phyloP scores from a whole-genome alignment of 2,888 invertebrate species.

The Psylliodes chrysocephalus region DNA sequence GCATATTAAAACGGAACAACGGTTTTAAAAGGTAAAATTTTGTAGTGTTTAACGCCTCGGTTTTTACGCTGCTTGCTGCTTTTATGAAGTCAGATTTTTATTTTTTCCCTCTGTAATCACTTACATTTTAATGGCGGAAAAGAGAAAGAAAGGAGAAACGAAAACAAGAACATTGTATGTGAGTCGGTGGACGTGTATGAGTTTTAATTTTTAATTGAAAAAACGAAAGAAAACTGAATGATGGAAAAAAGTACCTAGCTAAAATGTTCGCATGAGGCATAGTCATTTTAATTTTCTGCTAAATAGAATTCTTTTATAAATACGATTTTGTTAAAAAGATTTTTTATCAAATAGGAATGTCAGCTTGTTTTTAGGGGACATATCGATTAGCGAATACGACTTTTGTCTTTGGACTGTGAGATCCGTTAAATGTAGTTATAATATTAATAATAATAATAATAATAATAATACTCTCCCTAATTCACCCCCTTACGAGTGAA shows the following conservation, averaged over 20 bases:
- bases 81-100: slow-evolving; percentile 10
- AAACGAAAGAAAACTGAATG: background rate
- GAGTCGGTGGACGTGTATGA: background rate
- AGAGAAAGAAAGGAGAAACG: background rate
- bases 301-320: no score
- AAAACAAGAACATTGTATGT: background rate
- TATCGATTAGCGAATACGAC: no score
- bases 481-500: no score
- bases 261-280: no score
- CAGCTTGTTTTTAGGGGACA: no score
- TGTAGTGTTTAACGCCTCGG: slow-evolving; percentile 10
- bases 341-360: no score
- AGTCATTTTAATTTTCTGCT: no score
- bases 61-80: slow-evolving; percentile 8
- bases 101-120: background rate
- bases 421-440: no score
- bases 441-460: no score
- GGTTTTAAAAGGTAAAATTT: slow-evolving; percentile 15
- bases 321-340: no score
- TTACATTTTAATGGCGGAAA: slow-evolving; percentile 8
- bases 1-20: slow-evolving; percentile 17
- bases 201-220: slow-evolving; percentile 12
- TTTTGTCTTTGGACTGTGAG: no score
- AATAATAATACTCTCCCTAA: no score
- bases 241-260: slow-evolving; percentile 3